Base-by-base conservation (phyloP, 2,888 invertebrate species). In the Platypus cylindrus region DNA sequence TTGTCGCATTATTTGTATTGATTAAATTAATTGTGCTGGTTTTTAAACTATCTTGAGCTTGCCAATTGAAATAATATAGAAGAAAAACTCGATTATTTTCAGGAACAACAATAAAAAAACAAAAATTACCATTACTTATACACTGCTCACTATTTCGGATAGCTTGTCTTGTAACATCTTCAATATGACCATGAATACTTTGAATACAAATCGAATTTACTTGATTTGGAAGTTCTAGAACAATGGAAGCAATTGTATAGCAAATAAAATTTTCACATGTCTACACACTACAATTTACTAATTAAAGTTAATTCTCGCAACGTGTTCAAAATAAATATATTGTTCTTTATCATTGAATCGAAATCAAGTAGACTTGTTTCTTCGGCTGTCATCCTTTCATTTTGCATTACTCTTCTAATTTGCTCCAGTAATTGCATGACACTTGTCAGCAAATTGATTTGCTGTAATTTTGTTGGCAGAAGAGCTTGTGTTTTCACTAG, bases 361-460 rank as follows among this genome's bases (percentile, higher is more conserved):
- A 51, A 40, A 36, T 58, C n/a, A n/a, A n/a, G n/a, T n/a, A n/a
- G n/a, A n/a, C n/a, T n/a, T n/a, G n/a, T n/a, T n/a, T n/a, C n/a
- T n/a, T n/a, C 58, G 11, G 39, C 22, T 9, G 44, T 44, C 12
- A 56, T 48, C 2, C 54, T 45, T 30, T 44, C 43, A 32, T n/a
- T n/a, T n/a, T n/a, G n/a, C n/a, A n/a, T n/a, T n/a, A n/a, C n/a
- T n/a, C n/a, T n/a, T n/a, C n/a, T n/a, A n/a, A n/a, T n/a, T 33
- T 48, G 42, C 16, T 53, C 49, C 36, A 58, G 54, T 8, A 59
- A 46, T 43, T 58, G 54, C 27, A 56, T 44, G 5, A 58, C 54
- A 28, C 50, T 52, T 14, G 43, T 38, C 25, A 59, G 34, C 3
- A 59, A 43, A 38, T 54, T 49, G 2, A 48, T 45, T 43, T 56